These are phyloP conservation scores for Amyelois transitella DNA, from an alignment of 1,140 invertebrate genomes.

Conservation along the genomic window DNA sequence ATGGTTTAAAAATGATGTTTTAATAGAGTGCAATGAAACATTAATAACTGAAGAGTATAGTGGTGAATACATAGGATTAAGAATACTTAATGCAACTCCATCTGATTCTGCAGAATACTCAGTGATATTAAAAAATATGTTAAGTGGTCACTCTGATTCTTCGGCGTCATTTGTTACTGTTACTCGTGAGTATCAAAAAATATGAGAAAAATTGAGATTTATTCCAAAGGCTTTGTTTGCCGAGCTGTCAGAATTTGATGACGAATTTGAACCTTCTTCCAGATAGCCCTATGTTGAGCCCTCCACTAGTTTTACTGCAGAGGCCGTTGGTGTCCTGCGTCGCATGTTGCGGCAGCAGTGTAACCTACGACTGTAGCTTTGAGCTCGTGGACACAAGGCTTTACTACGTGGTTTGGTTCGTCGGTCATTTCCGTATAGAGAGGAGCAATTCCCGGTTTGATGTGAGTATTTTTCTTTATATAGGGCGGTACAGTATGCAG, in stretches of 20 bases:
- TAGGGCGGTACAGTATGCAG: too few species aligned
- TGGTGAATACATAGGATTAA: neutral
- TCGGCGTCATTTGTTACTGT: neutral
- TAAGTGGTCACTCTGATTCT: neutral
- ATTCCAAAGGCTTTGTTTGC: too few species aligned
- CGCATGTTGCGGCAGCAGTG: slow-evolving; percentile 17
- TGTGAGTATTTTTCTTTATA: slow-evolving; percentile 18
- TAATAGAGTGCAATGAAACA: neutral
- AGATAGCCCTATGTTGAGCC: slow-evolving; percentile 1
- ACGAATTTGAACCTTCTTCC: neutral
- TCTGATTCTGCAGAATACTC: neutral
- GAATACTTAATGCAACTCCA: neutral
- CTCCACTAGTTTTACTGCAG: slow-evolving; percentile 1
- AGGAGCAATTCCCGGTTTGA: slow-evolving; percentile 25
- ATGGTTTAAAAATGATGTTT: slow-evolving; percentile 1
- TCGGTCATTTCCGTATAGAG: slow-evolving; percentile 29
- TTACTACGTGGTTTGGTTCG: slow-evolving; percentile 26
- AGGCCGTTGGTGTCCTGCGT: slow-evolving; percentile 16
- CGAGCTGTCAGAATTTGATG: too few species aligned
- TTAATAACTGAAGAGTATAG: neutral
- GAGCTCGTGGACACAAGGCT: slow-evolving; percentile 16
- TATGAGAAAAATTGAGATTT: too few species aligned
- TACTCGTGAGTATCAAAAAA: neutral
- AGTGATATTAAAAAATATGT: neutral
- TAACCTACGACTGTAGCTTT: slow-evolving; percentile 21